Conservation (phyloP, 2,797 vertebrate genomes). For the Urophycis tenuis region DNA sequence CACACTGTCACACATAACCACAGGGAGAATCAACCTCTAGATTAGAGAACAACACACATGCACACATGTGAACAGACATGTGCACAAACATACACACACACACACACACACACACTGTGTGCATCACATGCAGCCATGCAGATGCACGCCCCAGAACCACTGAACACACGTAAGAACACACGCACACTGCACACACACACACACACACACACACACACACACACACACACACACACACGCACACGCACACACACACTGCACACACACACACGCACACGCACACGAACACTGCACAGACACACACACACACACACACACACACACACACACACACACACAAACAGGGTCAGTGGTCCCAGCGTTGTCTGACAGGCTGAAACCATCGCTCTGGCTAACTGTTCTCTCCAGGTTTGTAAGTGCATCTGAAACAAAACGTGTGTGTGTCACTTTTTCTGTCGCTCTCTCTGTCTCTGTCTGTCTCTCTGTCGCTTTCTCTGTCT, state of each 20-base stretch:
- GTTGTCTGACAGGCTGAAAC: constrained; percentile 50
- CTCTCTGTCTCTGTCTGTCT: too few relatives aligned
- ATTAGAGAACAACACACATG: too few relatives aligned
- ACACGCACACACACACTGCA: background rate
- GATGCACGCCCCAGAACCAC: background rate
- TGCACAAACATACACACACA: background rate
- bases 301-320: constrained; percentile 21
- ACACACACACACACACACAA: constrained; percentile 43
- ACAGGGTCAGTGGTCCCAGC: constrained; percentile 31
- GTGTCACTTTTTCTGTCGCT: too few relatives aligned
- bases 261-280: background rate
- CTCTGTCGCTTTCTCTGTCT: too few relatives aligned
- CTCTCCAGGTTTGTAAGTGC: constrained; percentile 36
- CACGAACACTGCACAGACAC: background rate
- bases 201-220: constrained; percentile 22
- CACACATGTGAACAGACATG: background rate
- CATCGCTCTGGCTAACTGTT: constrained; percentile 46
- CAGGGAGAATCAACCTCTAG: background rate
- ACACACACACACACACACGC: constrained; percentile 47
- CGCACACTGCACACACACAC: background rate
- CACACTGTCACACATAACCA: background rate
- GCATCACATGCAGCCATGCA: background rate
- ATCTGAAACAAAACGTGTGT: constrained; percentile 35
- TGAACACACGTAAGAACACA: background rate
- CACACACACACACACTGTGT: background rate